These are phyloP conservation scores for Phylloscopus collybita DNA, from an alignment of 2,797 vertebrate species.

Conservation along the genomic window DNA sequence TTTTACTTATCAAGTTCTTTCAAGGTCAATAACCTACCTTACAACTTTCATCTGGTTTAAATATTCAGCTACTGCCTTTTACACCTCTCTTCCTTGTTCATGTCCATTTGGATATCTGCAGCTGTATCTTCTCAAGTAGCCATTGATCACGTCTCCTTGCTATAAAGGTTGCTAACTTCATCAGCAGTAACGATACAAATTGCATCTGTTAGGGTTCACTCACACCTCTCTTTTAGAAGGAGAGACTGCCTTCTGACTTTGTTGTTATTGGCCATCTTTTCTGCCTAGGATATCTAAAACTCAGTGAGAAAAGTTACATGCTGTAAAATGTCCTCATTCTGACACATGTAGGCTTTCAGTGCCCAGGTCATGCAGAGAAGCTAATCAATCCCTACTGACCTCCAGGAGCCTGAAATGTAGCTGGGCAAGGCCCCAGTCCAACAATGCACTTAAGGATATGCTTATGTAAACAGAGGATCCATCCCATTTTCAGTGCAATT, in stretches of 20 bases:
- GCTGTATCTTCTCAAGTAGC: slow-evolving; percentile 33
- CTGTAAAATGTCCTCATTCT: neutral
- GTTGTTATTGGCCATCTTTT: neutral
- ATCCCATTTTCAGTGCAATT: neutral
- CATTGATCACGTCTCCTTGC: slow-evolving; percentile 64
- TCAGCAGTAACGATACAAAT: slow-evolving; percentile 29
- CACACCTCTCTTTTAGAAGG: neutral
- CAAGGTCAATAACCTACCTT: slow-evolving; percentile 56
- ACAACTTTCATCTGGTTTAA: slow-evolving; percentile 64
- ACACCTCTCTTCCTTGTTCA: slow-evolving; percentile 43
- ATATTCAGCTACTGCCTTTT: slow-evolving; percentile 49
- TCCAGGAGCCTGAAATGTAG: neutral
- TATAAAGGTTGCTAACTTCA: slow-evolving; percentile 65
- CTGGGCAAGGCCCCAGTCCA: slow-evolving; percentile 13
- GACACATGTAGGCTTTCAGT: neutral
- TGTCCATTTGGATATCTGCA: slow-evolving; percentile 37
- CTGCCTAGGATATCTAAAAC: neutral
- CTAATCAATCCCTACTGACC: slow-evolving; percentile 27
- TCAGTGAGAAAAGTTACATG: neutral
- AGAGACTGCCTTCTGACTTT: neutral
- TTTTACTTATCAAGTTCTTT: slow-evolving; percentile 38
- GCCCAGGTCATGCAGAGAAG: neutral
- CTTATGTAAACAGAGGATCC: neutral
- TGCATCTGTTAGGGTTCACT: slow-evolving; percentile 22
- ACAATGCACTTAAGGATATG: slow-evolving; percentile 36